These are phyloP conservation scores for Amphipoea lucens DNA, from an alignment of 2,888 invertebrate genomes.

Conservation along the genomic window DNA sequence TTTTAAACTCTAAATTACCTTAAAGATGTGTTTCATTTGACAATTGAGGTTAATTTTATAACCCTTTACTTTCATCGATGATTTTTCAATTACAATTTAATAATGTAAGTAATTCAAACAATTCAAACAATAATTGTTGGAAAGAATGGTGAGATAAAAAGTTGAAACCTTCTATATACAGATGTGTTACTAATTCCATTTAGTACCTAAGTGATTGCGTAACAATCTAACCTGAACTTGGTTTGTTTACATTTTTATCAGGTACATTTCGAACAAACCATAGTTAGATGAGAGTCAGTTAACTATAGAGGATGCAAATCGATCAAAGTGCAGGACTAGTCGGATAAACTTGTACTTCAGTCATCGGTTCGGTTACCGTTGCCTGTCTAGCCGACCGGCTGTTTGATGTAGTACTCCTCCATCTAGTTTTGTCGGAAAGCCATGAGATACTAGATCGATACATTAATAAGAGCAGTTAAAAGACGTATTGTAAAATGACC, in stretches of 20 bases:
- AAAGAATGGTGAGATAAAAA: not conserved
- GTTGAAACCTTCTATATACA: not conserved
- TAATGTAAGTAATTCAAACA: not conserved
- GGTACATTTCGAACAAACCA: not conserved
- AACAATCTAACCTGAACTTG: not conserved
- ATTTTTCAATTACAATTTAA: not conserved
- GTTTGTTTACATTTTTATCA: not conserved
- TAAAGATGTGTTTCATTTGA: not conserved
- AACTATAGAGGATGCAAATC: constrained; percentile 39
- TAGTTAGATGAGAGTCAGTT: constrained; percentile 4
- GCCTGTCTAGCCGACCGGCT: constrained; percentile 17
- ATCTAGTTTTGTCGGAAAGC: constrained; percentile 1
- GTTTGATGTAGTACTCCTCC: constrained; percentile 22
- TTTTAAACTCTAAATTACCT: not conserved
- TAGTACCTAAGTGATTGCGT: not conserved
- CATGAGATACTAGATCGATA: constrained; percentile 2
- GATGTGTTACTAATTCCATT: not conserved
- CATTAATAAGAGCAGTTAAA: not conserved
- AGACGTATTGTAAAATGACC: not conserved
- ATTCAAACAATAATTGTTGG: not conserved
- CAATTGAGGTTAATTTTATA: not conserved
- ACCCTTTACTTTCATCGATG: not conserved
- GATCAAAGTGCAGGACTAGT: constrained; percentile 37
- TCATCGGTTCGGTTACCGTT: constrained; percentile 18
- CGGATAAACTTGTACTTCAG: constrained; percentile 40